Conservation (phyloP, 2,113 vertebrate species). For the Sisor rabdophorus region DNA sequence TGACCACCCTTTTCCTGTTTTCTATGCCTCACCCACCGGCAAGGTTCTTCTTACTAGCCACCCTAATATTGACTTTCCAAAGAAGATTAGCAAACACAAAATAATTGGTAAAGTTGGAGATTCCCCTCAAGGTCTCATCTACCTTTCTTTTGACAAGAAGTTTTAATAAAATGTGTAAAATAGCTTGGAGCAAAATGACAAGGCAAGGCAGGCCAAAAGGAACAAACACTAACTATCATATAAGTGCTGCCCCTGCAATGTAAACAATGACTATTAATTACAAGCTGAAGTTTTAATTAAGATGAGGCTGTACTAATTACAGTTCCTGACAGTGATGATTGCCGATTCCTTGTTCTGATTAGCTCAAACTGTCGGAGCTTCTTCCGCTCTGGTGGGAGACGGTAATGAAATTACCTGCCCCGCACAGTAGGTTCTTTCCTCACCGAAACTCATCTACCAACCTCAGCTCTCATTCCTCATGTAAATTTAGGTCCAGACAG, state of each 20-base stretch:
- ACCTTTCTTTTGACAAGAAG: conserved; percentile 48
- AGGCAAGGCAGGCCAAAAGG: conserved; percentile 61
- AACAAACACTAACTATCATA: conserved; percentile 71
- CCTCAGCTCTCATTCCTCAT: neutral
- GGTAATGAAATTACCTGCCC: conserved; percentile 52
- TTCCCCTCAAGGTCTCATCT: conserved; percentile 46
- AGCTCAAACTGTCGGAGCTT: conserved; percentile 62
- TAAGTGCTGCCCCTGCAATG: conserved; percentile 78
- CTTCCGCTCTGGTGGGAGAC: conserved; percentile 46
- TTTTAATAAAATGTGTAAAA: conserved; percentile 54
- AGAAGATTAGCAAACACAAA: conserved; percentile 56
- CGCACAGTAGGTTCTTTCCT: conserved; percentile 23
- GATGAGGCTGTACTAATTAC: conserved; percentile 85
- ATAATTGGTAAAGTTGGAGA: conserved; percentile 55
- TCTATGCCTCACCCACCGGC: conserved; percentile 46
- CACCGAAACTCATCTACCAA: conserved; percentile 23
- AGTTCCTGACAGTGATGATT: conserved; percentile 87
- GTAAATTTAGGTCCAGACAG: conserved; percentile 33
- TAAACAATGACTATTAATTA: conserved; percentile 93
- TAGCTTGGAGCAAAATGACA: conserved; percentile 53
- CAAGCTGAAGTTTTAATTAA: conserved; percentile 89
- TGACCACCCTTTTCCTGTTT: conserved; percentile 6
- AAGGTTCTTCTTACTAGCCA: conserved; percentile 56
- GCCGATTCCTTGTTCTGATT: conserved; percentile 78
- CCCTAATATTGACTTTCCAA: conserved; percentile 35